These are phyloP conservation scores for Hetaerina titia DNA, from an alignment of 2,888 invertebrate genomes.

Conservation along the genomic window DNA sequence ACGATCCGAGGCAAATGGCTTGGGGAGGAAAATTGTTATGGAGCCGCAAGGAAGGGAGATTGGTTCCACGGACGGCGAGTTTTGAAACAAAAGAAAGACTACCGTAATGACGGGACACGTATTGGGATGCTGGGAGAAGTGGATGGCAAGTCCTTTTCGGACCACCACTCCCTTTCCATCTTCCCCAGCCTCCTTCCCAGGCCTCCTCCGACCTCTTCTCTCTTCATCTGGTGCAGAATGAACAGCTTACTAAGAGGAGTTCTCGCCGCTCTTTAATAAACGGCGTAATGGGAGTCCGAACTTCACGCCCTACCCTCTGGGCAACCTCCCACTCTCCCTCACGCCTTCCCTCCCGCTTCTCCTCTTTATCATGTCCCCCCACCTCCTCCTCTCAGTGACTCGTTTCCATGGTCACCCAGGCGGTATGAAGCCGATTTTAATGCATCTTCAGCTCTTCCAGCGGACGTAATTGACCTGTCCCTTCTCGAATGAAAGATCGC, in stretches of 20 bases:
- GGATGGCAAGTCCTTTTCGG: constrained; percentile 20
- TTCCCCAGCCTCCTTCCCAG: background rate
- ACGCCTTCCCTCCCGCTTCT: constrained; percentile 7
- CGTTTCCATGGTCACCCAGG: constrained; percentile 42
- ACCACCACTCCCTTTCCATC: constrained; percentile 40
- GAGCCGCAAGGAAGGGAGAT: constrained; percentile 45
- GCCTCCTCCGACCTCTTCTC: constrained; percentile 14
- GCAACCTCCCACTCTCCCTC: constrained; percentile 26
- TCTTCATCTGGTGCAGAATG: constrained; percentile 50
- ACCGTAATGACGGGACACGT: constrained; percentile 58
- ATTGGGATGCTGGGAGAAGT: constrained; percentile 18
- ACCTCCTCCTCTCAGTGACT: background rate
- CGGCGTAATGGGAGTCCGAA: constrained; percentile 63
- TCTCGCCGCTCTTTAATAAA: constrained; percentile 66
- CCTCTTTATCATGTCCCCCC: background rate
- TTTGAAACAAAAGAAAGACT: constrained; percentile 56
- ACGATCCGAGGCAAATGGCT: constrained; percentile 18
- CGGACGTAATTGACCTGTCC: background rate
- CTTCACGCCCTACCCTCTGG: constrained; percentile 57
- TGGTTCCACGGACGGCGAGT: constrained; percentile 51
- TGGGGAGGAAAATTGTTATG: constrained; percentile 57
- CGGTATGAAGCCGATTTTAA: constrained; percentile 8
- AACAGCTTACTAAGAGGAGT: constrained; percentile 64
- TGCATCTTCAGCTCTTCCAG: background rate
- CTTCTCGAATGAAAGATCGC: background rate